Evolutionary conservation across 2,113 vertebrate species (phyloP).

Genomic region (Pterocles gutturalis): DNA sequence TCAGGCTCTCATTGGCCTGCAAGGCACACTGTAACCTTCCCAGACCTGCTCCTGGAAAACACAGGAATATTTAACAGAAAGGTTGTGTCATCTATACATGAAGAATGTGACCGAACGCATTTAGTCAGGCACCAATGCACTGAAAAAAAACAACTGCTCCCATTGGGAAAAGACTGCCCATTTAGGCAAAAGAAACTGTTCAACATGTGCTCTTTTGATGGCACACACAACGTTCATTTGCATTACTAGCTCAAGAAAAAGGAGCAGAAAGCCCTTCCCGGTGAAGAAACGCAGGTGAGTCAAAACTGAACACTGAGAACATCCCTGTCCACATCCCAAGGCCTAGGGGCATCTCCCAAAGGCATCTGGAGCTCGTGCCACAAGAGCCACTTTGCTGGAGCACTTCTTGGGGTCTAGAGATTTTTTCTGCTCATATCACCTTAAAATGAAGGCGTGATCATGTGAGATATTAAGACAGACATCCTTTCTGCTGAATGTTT

Average conservation of each 20-base stretch:
- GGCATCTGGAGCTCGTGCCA: background rate
- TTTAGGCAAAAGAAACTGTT: background rate
- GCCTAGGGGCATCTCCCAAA: background rate
- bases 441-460: background rate
- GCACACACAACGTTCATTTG: constrained; percentile 1
- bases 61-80: constrained; percentile 90
- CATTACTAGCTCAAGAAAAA: constrained; percentile 14
- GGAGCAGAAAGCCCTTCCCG: constrained; percentile 9
- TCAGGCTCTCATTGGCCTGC: constrained; percentile 78
- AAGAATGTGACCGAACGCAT: constrained; percentile 84
- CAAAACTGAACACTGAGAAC: background rate
- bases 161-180: constrained; percentile 56
- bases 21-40: background rate
- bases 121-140: constrained; percentile 81
- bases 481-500: constrained; percentile 19
- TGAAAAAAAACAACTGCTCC: constrained; percentile 76
- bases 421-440: background rate
- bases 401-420: background rate
- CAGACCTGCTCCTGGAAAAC: constrained; percentile 80
- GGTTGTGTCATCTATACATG: constrained; percentile 77
- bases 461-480: background rate
- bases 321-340: background rate
- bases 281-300: background rate
- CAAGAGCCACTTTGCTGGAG: background rate
- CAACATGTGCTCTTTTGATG: background rate